Percentiles rank a stretch among this genome's conserved stretches.
phyloP scores from a whole-genome alignment of 1,140 invertebrate species.

The Bombus consobrinus region DNA sequence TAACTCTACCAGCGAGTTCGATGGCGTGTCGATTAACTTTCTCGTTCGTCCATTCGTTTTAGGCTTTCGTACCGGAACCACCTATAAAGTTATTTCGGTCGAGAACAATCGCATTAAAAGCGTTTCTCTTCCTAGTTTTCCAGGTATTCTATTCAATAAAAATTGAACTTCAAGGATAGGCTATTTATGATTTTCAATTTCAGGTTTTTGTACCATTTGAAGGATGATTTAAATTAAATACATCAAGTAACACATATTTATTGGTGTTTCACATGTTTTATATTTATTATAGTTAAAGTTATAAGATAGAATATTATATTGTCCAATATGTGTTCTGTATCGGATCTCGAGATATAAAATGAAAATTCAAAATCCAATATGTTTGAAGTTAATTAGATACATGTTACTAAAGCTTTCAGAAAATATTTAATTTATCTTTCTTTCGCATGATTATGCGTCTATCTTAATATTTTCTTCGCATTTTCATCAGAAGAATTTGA shows the following conservation, averaged over 20 bases:
- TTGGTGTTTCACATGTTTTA: not conserved
- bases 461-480: too few relatives aligned
- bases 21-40: conserved; percentile 46
- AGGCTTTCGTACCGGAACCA: conserved; percentile 59
- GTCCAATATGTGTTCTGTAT: too few relatives aligned
- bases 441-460: too few relatives aligned
- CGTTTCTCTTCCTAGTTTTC: conserved; percentile 39
- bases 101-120: conserved; percentile 57
- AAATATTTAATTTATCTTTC: too few relatives aligned
- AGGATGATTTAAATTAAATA: not conserved
- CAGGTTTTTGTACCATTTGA: not conserved
- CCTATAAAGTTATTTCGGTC: conserved; percentile 65
- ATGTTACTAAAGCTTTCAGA: too few relatives aligned
- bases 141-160: conserved; percentile 39
- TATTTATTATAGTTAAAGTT: not conserved
- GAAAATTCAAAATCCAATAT: too few relatives aligned
- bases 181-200: conserved; percentile 37
- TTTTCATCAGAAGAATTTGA: too few relatives aligned
- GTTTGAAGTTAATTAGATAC: too few relatives aligned
- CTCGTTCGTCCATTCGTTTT: conserved; percentile 53
- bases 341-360: too few relatives aligned
- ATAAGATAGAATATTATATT: not conserved
- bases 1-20: conserved; percentile 53
- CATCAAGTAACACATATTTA: not conserved
- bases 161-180: not conserved